Evolutionary conservation across 2,113 vertebrate species (phyloP).

Genomic region (Meriones unguiculatus): DNA sequence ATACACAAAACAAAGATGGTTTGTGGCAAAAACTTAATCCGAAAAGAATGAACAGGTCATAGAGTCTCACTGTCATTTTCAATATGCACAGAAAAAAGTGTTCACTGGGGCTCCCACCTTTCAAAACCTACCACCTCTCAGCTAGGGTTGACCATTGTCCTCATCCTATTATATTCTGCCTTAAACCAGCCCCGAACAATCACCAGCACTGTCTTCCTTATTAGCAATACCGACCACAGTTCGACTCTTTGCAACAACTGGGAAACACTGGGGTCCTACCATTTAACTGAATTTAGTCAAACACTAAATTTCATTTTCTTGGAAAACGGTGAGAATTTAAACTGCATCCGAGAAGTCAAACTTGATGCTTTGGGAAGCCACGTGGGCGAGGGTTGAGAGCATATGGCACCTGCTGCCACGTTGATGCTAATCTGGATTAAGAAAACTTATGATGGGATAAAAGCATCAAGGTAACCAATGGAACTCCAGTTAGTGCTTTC

Average conservation of each 20-base stretch:
- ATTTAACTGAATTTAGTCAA: background rate
- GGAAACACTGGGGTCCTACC: constrained; percentile 2
- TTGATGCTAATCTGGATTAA: constrained; percentile 34
- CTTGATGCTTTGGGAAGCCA: background rate
- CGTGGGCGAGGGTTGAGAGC: background rate
- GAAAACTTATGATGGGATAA: constrained; percentile 1
- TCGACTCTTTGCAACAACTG: background rate
- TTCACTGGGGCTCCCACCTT: background rate
- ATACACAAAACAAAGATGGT: background rate
- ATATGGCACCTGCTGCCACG: background rate
- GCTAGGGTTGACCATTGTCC: no score
- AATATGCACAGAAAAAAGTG: background rate
- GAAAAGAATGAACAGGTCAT: background rate
- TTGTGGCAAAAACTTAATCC: background rate
- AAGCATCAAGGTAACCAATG: background rate
- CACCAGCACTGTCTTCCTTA: background rate
- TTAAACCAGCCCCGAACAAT: background rate
- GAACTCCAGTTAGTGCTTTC: constrained; percentile 34
- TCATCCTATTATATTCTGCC: background rate
- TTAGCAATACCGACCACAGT: background rate
- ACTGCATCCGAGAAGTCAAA: background rate
- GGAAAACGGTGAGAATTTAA: background rate
- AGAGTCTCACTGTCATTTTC: background rate
- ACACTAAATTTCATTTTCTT: background rate
- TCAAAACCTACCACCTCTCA: background rate